phyloP scores from a whole-genome alignment of 2,888 invertebrate genomes.

The Clunio marinus region DNA sequence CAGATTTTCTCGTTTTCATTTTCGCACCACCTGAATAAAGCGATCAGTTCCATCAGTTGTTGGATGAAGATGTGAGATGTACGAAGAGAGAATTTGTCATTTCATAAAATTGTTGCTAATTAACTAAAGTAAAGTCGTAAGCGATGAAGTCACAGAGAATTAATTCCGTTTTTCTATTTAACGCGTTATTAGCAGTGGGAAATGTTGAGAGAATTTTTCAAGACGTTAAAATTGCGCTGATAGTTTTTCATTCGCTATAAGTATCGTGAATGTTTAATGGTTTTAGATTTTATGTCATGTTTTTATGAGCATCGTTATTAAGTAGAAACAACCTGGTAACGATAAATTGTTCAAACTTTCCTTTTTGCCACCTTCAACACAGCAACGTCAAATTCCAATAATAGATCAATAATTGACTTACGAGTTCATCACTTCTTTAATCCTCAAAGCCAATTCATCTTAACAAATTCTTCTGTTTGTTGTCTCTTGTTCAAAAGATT shows the following conservation, averaged over 20 bases:
- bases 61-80: not conserved
- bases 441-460: constrained; percentile 12
- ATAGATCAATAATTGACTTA: constrained; percentile 16
- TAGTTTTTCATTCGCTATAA: too few relatives aligned
- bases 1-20: not conserved
- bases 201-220: not conserved
- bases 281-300: too few relatives aligned
- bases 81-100: constrained; percentile 8
- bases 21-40: not conserved
- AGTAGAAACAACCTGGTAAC: too few relatives aligned
- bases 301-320: too few relatives aligned
- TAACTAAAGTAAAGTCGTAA: not conserved
- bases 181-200: constrained; percentile 9
- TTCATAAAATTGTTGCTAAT: constrained; percentile 22
- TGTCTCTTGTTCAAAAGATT: constrained; percentile 9
- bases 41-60: not conserved
- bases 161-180: constrained; percentile 23
- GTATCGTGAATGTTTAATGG: too few relatives aligned
- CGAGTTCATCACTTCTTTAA: constrained; percentile 18
- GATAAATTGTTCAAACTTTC: too few relatives aligned
- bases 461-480: constrained; percentile 17
- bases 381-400: too few relatives aligned
- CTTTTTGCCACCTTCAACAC: too few relatives aligned
- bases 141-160: constrained; percentile 6
- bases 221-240: not conserved